phyloP scores from a whole-genome alignment of 2,888 invertebrate genomes.

The Colletes collaris region DNA sequence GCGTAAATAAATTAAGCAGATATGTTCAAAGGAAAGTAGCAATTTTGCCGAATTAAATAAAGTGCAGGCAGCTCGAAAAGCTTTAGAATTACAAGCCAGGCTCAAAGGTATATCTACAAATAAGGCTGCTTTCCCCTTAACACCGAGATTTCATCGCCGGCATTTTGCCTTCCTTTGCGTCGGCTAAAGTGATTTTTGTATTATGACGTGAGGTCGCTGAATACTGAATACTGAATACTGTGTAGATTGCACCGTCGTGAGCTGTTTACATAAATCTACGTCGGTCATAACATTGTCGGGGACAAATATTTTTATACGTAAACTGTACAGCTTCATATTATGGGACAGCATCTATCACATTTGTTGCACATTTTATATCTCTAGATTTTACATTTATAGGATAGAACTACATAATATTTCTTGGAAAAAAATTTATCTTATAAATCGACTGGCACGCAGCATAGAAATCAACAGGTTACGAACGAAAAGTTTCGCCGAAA shows the following conservation, averaged over 20 bases:
- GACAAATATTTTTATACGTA: slow-evolving; percentile 56
- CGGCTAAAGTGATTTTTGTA: slow-evolving; percentile 58
- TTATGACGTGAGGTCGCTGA: slow-evolving; percentile 47
- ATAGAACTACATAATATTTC: no score
- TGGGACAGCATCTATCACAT: slow-evolving; percentile 32
- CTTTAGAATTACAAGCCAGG: slow-evolving; percentile 38
- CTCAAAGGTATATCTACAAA: slow-evolving; percentile 51
- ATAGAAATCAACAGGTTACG: slow-evolving; percentile 36
- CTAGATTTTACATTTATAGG: no score
- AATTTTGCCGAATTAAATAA: slow-evolving; percentile 16
- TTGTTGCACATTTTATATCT: slow-evolving; percentile 34
- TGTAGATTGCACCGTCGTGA: slow-evolving; percentile 47
- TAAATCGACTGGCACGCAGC: not conserved
- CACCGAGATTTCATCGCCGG: slow-evolving; percentile 32
- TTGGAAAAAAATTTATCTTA: no score
- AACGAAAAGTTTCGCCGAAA: slow-evolving; percentile 4
- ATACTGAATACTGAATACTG: slow-evolving; percentile 51
- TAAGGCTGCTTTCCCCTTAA: slow-evolving; percentile 40
- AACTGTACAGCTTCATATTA: slow-evolving; percentile 23
- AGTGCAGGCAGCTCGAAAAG: slow-evolving; percentile 21
- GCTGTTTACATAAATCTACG: slow-evolving; percentile 52
- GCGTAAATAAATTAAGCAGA: slow-evolving; percentile 66
- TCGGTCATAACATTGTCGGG: slow-evolving; percentile 44
- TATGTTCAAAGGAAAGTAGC: not conserved
- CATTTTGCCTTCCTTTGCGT: slow-evolving; percentile 38